Percentiles rank a stretch among this genome's conserved stretches.
Evolutionary conservation across 2,113 vertebrate species (phyloP).

Genomic region (Garra rufa): DNA sequence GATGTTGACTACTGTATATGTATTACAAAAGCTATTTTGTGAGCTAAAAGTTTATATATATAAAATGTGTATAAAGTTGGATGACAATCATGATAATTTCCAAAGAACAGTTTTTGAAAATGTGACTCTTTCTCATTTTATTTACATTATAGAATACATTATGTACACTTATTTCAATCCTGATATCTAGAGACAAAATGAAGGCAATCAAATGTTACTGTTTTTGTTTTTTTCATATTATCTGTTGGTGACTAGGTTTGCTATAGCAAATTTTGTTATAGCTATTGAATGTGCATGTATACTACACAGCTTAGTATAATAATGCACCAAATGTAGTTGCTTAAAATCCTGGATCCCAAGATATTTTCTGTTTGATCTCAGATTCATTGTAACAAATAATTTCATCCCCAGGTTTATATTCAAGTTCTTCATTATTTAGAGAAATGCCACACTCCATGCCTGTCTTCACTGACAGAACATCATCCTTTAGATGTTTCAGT

Average conservation of each 20-base stretch:
- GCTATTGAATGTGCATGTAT: not conserved
- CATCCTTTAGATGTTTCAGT: conserved; percentile 91
- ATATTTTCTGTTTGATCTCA: conserved; percentile 74
- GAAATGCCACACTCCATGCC: conserved; percentile 95
- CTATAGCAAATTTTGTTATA: no score
- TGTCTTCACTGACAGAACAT: conserved; percentile 79
- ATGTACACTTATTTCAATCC: not conserved
- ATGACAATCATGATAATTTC: not conserved
- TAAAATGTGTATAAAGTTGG: not conserved
- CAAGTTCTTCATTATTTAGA: conserved; percentile 72
- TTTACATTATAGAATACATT: conserved; percentile 8
- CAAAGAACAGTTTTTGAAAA: not conserved
- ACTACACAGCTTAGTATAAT: not conserved
- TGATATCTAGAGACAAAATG: not conserved
- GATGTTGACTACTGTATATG: no score
- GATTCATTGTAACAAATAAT: conserved; percentile 86
- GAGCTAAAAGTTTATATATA: not conserved
- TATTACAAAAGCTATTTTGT: not conserved
- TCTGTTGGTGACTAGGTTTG: not conserved
- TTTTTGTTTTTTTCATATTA: not conserved
- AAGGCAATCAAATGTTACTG: not conserved
- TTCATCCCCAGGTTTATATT: conserved; percentile 82
- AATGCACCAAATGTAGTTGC: not conserved
- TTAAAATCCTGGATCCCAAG: conserved; percentile 94
- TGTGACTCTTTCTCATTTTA: not conserved